A percentile compares a stretch with the other conserved stretches of the same genome.
Evolutionary conservation across 2,888 invertebrate genomes (phyloP).

Genomic region (Crossocerus cetratus): DNA sequence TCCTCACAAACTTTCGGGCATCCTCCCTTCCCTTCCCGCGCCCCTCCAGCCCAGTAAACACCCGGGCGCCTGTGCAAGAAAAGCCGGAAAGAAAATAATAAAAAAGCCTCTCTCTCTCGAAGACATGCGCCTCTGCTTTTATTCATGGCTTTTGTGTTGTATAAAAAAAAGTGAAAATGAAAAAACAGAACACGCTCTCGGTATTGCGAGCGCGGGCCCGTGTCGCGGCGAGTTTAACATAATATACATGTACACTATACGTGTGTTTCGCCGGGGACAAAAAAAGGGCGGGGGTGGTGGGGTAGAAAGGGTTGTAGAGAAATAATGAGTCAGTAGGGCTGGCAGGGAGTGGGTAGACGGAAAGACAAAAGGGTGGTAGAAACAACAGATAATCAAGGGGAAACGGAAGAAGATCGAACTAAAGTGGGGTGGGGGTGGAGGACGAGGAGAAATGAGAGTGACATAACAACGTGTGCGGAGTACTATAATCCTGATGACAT

Average conservation of each 20-base stretch:
- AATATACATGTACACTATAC: slow-evolving; percentile 50
- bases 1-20: neutral
- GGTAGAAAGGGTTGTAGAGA: slow-evolving; percentile 9
- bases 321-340: neutral
- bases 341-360: too few relatives aligned
- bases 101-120: slow-evolving; percentile 35
- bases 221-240: slow-evolving; percentile 61
- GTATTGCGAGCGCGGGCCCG: slow-evolving; percentile 57
- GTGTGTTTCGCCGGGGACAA: slow-evolving; percentile 35
- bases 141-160: slow-evolving; percentile 67
- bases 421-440: neutral
- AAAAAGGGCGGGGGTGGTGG: slow-evolving; percentile 15
- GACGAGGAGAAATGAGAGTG: slow-evolving; percentile 12
- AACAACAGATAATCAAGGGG: neutral
- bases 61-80: slow-evolving; percentile 9
- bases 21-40: neutral
- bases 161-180: slow-evolving; percentile 70
- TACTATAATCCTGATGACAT: slow-evolving; percentile 56
- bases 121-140: slow-evolving; percentile 58
- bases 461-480: slow-evolving; percentile 20
- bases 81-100: slow-evolving; percentile 39
- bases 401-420: slow-evolving; percentile 21
- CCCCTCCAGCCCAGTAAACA: slow-evolving; percentile 16
- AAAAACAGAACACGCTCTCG: slow-evolving; percentile 69
- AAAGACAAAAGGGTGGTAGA: neutral